phyloP scores from a whole-genome alignment of 2,113 vertebrate genomes.

The Pseudopodoces humilis region DNA sequence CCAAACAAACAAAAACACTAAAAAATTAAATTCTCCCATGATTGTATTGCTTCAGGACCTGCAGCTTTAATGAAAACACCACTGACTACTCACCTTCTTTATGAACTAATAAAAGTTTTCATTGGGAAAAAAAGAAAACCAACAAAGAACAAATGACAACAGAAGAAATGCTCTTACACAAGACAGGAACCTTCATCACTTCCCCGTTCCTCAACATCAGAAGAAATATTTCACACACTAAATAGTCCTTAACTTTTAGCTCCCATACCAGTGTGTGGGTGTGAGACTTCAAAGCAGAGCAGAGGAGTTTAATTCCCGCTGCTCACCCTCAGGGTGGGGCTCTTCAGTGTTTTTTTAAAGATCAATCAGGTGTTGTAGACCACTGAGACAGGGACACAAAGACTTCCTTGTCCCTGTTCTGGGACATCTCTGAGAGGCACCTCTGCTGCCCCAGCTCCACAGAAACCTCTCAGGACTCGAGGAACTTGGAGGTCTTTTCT shows the following conservation, averaged over 20 bases:
- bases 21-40: not conserved
- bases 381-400: not conserved
- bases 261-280: not conserved
- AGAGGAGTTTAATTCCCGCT: not conserved
- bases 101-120: not conserved
- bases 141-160: not conserved
- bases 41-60: not conserved
- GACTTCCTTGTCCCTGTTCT: not conserved
- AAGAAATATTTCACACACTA: not conserved
- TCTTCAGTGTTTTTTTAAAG: fast-evolving
- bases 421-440: not conserved
- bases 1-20: not conserved
- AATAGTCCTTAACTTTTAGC: not conserved
- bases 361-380: not conserved
- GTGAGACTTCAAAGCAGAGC: not conserved
- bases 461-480: not conserved
- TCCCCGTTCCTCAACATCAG: not conserved
- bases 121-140: not conserved
- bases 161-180: not conserved
- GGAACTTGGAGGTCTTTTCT: not conserved
- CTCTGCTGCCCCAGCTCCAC: not conserved
- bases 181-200: not conserved
- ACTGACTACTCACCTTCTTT: not conserved
- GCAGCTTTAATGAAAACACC: not conserved
- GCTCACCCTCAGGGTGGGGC: not conserved